Base-by-base conservation (phyloP, 2,113 vertebrate genomes). In the Hipposideros armiger region DNA sequence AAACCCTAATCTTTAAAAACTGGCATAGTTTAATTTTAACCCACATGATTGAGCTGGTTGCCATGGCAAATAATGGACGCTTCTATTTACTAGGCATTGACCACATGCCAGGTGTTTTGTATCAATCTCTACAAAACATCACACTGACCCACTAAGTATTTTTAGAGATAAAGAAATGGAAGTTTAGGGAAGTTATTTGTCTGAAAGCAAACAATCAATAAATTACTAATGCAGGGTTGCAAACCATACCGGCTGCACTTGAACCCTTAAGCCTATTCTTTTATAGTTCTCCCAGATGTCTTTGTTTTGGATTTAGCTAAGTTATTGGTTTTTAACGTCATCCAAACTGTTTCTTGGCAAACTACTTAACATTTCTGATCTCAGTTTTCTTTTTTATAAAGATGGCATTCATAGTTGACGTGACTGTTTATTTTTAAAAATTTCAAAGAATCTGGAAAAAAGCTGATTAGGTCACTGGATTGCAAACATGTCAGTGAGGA, bases 11-110 rank as follows among this genome's bases (percentile, higher is more conserved):
- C 30, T 81, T 81, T 62, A 62, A 19, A 78, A 86, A 87, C 10
- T 42, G 81, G 8, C 52, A 50, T 52, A 60, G 9, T 87, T 93
- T 80, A 50, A 93, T n/a, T 70, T 87, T 52, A 94, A 87, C n/a
- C 6, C 54, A 24, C 40, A 56, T 72, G 32, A 72, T 26, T 70
- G 83, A 60, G 42, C 40, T 78, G 22, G 17, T 70, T 42, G 66
- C 26, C 60, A 11, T 52, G 54, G 26, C 13, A 78, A 52, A 72
- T n/a, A 70, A 72, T 54, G 62, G 84, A 72, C 14, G 19, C 19
- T 72, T 73, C 45, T 94, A 5, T n/a, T 64, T 72, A 40, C 74
- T 42, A 19, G 78, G 4, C 45, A 52, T 24, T 19, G 56, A 60
- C 32, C 45, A 42, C 15, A 14, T 10, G n/a, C 45, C 50, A 62